Evolutionary conservation across 2,113 vertebrate species (phyloP).

Genomic region (Chlamydotis undulata): DNA sequence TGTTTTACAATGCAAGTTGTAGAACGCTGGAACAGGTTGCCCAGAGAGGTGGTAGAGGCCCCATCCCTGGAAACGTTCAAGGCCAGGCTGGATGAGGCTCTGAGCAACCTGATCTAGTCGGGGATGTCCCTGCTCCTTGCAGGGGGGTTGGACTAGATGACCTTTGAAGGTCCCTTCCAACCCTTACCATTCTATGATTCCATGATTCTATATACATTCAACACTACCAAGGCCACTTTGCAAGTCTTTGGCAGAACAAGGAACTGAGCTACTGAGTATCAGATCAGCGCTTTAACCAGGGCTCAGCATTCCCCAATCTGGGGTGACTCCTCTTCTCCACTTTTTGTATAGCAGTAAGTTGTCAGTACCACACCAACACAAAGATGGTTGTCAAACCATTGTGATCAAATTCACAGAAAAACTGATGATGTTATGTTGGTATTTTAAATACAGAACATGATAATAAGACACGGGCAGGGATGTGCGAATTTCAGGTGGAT

Average conservation of each 20-base stretch:
- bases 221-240: not conserved
- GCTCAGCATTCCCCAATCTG: not conserved
- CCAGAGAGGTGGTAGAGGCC: too few species aligned
- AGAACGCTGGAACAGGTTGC: too few species aligned
- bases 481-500: not conserved
- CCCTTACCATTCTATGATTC: too few species aligned
- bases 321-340: not conserved
- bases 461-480: not conserved
- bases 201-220: not conserved
- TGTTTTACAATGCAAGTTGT: too few species aligned
- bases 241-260: not conserved
- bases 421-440: not conserved
- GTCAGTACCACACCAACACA: not conserved
- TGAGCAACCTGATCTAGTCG: too few species aligned
- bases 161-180: too few species aligned
- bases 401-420: not conserved
- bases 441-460: not conserved
- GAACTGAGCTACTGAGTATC: not conserved
- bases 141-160: too few species aligned
- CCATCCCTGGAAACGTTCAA: too few species aligned
- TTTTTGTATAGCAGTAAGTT: not conserved
- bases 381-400: not conserved
- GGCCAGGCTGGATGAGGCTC: too few species aligned
- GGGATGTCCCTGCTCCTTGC: too few species aligned
- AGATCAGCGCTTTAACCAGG: not conserved